Evolutionary conservation across 2,888 invertebrate species (phyloP), one percentile per base, ranked within the genome.

Genomic region (Hirudinaria manillensis): DNA sequence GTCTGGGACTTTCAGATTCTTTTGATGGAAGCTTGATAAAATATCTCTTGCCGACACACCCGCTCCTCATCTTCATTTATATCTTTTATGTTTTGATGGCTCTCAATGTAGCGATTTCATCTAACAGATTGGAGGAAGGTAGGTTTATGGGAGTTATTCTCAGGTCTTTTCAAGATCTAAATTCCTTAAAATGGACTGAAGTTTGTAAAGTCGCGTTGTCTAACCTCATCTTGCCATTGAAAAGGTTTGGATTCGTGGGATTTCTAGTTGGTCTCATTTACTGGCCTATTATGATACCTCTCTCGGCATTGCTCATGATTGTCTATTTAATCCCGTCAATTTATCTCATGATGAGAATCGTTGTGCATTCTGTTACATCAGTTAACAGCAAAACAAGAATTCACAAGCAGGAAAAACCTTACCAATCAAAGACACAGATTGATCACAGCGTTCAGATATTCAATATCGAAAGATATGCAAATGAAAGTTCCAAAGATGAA

Each of bases 321-420:
- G 24, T 83, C 0, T 84, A 83, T 75, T 81, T 81, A 36, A 77
- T 84, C 34, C 84, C 84, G 6, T 81, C 83, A 0, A 75, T 83
- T 0, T 83, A 83, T 76, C 77, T 84, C 2, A 79, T 82, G 0
- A 81, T 82, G 75, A 77, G 84, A 70, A 80, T 84, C n/a, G 74
- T 83, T 10, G 82, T 79, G 76, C 81, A 83, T 76, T 80, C 82
- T 2, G 72, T 53, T 34, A 34, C 51, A 19, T 75, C 70, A 34
- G 27, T 71, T 21, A 36, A 65, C 56, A 75, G 72, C 72, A 61
- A 66, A 13, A 38, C 67, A 51, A 66, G 61, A 32, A 29, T 56
- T 6, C 56, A 61, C 1, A 76, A 74, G 65, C 56, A 53, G 53
- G 68, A 70, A 32, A 56, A 55, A 45, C 67, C 74, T 36, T 76